Conservation (phyloP, 2,888 invertebrate genomes). For the Dynastes tityus region DNA sequence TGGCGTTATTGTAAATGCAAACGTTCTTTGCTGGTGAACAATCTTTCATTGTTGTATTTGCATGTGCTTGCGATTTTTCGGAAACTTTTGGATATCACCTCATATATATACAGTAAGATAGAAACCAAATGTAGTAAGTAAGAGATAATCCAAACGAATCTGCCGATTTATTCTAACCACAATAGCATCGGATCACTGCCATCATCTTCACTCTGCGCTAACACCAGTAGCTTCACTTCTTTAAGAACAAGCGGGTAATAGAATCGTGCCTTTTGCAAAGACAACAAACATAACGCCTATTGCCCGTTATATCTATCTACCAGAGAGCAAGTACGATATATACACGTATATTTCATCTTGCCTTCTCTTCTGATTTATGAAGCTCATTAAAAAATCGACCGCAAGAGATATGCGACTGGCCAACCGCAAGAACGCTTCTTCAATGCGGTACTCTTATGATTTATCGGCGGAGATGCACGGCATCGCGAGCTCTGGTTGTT, state of each 20-base stretch:
- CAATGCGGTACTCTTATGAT: background rate
- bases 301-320: too few relatives aligned
- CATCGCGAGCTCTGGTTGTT: background rate
- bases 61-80: too few relatives aligned
- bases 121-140: background rate
- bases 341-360: background rate
- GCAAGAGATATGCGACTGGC: constrained; percentile 15
- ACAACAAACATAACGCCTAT: background rate
- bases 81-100: too few relatives aligned
- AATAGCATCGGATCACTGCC: background rate
- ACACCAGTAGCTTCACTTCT: too few relatives aligned
- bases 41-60: too few relatives aligned
- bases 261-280: background rate
- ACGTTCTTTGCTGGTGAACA: too few relatives aligned
- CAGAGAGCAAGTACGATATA: background rate
- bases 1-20: too few relatives aligned
- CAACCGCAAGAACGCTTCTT: constrained; percentile 15
- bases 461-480: background rate
- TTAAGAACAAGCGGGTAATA: background rate
- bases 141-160: background rate
- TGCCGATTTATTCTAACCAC: background rate
- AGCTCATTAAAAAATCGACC: constrained; percentile 16
- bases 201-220: background rate
- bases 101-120: too few relatives aligned
- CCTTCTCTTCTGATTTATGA: background rate